Percentiles rank a stretch among this genome's conserved stretches.
Conservation (phyloP, 2,113 vertebrate genomes). For the Cervus canadensis region DNA sequence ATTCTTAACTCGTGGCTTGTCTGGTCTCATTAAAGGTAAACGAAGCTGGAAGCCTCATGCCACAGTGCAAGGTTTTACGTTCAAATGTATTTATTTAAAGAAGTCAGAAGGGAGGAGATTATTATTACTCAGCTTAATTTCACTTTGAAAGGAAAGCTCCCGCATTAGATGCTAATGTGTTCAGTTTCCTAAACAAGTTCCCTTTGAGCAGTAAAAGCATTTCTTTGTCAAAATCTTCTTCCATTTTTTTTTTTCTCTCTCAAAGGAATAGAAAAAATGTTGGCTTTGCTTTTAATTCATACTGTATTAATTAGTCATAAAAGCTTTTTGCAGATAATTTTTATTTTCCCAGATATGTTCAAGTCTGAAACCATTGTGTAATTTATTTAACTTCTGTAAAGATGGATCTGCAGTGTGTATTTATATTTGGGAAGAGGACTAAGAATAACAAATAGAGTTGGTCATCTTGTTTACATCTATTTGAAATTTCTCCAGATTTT, state of each 20-base stretch:
- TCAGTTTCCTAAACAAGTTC: conserved; percentile 34
- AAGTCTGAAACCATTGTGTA: background rate
- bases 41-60: background rate
- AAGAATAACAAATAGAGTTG: background rate
- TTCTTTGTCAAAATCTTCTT: conserved; percentile 15
- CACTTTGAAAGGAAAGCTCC: conserved; percentile 68
- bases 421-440: background rate
- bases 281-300: conserved; percentile 43
- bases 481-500: background rate
- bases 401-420: background rate
- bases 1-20: background rate
- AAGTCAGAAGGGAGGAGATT: conserved; percentile 26
- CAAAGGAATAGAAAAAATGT: conserved; percentile 13
- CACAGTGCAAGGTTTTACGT: background rate
- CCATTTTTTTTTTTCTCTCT: conserved; percentile 20
- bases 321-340: conserved; percentile 35
- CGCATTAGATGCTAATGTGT: conserved; percentile 70
- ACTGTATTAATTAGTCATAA: conserved; percentile 7
- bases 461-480: background rate
- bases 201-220: conserved; percentile 58
- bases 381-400: conserved; percentile 20
- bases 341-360: conserved; percentile 7
- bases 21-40: conserved; percentile 16
- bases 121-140: conserved; percentile 57
- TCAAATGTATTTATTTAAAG: conserved; percentile 59